Evolutionary conservation across 35 echinoderm and acorn worm species (phyloP), one percentile per base, ranked within the genome.

Genomic region (Heliocidaris tuberculata): DNA sequence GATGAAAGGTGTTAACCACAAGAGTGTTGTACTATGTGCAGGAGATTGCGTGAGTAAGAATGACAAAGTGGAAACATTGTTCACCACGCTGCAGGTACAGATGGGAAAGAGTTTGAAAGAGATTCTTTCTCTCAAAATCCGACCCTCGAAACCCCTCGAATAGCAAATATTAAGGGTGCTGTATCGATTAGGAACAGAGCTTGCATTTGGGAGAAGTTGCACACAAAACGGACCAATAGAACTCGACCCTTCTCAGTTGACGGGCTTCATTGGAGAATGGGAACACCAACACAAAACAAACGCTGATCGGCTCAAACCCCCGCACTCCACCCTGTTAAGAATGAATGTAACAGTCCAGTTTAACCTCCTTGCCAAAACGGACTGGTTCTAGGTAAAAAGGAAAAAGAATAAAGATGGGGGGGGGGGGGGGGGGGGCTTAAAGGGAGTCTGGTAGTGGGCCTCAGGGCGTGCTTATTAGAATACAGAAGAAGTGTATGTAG

Each of bases 111-210:
- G 21, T 27, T 78, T n/a, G 65, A 78, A 78, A 78, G 65, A 78
- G 19, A 27, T 42, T 42, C 59, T 7, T 60, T 60, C 17, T 78
- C 65, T 78, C 17, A n/a, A 93, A 93, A 48, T 52, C 91, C 48
- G 91, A 93, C 91, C 50, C 17, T 93, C 91, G 50, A 31, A 52
- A 48, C 50, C 91, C 50, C 17, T 93, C 91, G 50, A 31, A 52
- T 59, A 59, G 91, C 91, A 93, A 93, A 93, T 93, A 93, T 93
- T 93, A 48, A 93, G 91, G 91, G 50, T 93, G 50, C 31, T 93
- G 48, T 56, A 93, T 59, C 48, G 91, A 93, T 93, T 93, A 93
- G 47, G 91, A 27, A 52, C 91, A 93, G 24, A 19, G 91, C 91
- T 93, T 93, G 47, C 3, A 78, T 78, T n/a, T 93, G 50, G 21